phyloP scores from a whole-genome alignment of 2,113 vertebrate species.

The Dolichallabes microphthalmus region DNA sequence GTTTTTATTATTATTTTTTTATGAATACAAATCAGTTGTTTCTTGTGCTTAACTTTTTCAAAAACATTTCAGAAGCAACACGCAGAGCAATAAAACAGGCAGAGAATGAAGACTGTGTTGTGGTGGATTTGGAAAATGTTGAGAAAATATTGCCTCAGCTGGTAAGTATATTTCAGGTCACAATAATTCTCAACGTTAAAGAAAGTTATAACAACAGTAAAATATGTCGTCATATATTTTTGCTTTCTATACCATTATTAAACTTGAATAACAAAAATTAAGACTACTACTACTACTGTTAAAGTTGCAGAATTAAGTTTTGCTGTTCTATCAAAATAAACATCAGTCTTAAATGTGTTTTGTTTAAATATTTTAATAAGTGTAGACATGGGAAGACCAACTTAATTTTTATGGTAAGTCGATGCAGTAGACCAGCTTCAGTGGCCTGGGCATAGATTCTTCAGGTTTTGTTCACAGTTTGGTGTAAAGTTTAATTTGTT shows the following conservation, averaged over 20 bases:
- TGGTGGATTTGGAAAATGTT: slow-evolving; percentile 75
- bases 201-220: neutral
- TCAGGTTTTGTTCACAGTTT: too few relatives aligned
- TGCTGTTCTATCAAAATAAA: neutral
- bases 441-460: too few relatives aligned
- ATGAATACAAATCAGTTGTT: neutral
- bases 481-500: too few relatives aligned
- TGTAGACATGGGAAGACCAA: neutral
- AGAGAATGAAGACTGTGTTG: slow-evolving; percentile 66
- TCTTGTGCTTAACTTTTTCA: neutral
- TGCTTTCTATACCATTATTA: neutral
- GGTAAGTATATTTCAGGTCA: slow-evolving; percentile 57
- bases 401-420: neutral
- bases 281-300: neutral
- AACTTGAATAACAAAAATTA: neutral
- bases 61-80: slow-evolving; percentile 66
- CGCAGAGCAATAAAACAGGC: slow-evolving; percentile 74
- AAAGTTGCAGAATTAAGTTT: neutral
- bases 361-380: neutral
- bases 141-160: slow-evolving; percentile 77
- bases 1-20: neutral
- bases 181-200: neutral
- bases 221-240: neutral
- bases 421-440: too few relatives aligned
- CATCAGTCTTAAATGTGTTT: neutral